A percentile compares a stretch with the other conserved stretches of the same genome.
Evolutionary conservation across 2,888 invertebrate genomes (phyloP).

Genomic region (Ashinkailepas kermadecensis): DNA sequence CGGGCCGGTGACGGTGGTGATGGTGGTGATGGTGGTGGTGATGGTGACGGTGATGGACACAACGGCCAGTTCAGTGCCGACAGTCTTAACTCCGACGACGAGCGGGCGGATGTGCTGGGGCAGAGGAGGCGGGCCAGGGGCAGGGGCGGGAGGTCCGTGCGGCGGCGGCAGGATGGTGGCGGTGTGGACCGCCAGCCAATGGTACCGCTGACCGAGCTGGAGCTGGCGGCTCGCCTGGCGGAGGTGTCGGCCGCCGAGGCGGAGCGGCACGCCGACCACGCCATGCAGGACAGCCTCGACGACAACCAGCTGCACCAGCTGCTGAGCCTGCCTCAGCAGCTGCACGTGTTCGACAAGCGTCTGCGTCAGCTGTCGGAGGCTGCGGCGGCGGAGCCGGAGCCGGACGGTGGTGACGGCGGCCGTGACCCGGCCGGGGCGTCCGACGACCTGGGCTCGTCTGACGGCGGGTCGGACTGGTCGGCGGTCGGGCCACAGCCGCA

Average conservation of each 20-base stretch:
- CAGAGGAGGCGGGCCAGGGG: background rate
- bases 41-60: background rate
- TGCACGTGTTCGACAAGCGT: conserved; percentile 28
- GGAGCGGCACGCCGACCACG: background rate
- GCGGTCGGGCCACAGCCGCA: too few species aligned
- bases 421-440: too few species aligned
- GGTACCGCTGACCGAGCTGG: background rate
- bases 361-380: conserved; percentile 29
- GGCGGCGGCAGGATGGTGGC: background rate
- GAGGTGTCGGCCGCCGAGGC: background rate
- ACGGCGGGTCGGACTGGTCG: too few species aligned
- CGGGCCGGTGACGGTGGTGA: conserved; percentile 37
- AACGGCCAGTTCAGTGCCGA: background rate
- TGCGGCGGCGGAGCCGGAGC: background rate
- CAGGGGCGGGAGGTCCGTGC: background rate
- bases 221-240: background rate
- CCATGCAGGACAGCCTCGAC: conserved; percentile 10
- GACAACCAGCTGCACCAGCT: background rate
- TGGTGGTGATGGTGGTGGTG: conserved; percentile 40
- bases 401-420: too few species aligned
- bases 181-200: too few species aligned
- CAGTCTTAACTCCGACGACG: conserved; percentile 5
- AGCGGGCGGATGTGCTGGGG: background rate
- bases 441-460: too few species aligned
- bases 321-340: conserved; percentile 17